Conservation (phyloP, 2,888 invertebrate genomes). For the Meiosimyza decipiens region DNA sequence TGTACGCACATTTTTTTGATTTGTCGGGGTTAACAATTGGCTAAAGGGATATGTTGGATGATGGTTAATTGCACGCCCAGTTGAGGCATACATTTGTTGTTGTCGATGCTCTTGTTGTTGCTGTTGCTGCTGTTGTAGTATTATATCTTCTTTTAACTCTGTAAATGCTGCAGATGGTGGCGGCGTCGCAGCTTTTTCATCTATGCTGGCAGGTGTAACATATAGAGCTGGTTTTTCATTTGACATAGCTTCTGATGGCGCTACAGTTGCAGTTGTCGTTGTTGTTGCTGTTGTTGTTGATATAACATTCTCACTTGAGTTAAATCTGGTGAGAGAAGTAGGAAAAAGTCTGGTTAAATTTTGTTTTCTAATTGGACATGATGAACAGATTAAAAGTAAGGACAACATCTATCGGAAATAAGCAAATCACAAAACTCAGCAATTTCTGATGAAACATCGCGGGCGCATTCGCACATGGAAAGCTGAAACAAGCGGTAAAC, state of each 20-base stretch:
- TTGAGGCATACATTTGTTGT: slow-evolving; percentile 49
- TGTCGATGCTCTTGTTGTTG: slow-evolving; percentile 36
- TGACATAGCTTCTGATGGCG: slow-evolving; percentile 1
- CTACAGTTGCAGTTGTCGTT: slow-evolving; percentile 33
- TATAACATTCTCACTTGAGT: slow-evolving; percentile 58
- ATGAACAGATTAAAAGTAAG: too few species aligned
- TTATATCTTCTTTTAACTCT: slow-evolving; percentile 30
- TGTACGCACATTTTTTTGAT: slow-evolving; percentile 46
- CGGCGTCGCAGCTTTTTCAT: slow-evolving; percentile 2
- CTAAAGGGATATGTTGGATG: slow-evolving; percentile 61
- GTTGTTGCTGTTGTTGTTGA: slow-evolving; percentile 49
- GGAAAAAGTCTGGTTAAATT: too few species aligned
- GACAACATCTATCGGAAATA: too few species aligned
- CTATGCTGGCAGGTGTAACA: slow-evolving; percentile 26
- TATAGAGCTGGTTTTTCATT: slow-evolving; percentile 12
- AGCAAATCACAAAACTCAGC: too few species aligned
- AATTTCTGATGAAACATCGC: too few species aligned
- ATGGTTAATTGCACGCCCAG: slow-evolving; percentile 63
- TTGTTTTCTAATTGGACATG: too few species aligned
- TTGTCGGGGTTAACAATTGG: slow-evolving; percentile 58
- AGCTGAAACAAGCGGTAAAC: too few species aligned
- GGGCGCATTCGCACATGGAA: too few species aligned
- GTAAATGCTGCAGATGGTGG: background rate
- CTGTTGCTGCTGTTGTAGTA: slow-evolving; percentile 36
- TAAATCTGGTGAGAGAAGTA: slow-evolving; percentile 54